Percentiles rank a stretch among this genome's conserved stretches.
These are phyloP conservation scores for Eulemur coronatus DNA, from an alignment of 2,797 vertebrate genomes.

Conservation along the genomic window DNA sequence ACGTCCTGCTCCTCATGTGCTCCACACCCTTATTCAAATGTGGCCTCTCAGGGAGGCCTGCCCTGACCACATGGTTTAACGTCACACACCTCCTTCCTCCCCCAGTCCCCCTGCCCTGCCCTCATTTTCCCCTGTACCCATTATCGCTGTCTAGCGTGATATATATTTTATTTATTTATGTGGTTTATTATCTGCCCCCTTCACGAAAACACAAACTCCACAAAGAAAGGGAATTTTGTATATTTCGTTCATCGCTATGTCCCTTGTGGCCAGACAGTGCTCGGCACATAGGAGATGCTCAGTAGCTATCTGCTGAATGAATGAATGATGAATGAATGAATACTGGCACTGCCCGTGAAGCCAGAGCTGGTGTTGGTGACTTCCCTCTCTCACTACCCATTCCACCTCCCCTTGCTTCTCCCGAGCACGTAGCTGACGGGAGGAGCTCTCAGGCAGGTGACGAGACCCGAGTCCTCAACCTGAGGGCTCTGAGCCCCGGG, in stretches of 20 bases:
- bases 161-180: background rate
- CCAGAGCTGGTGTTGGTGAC: background rate
- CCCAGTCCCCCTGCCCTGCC: background rate
- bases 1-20: background rate
- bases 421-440: background rate
- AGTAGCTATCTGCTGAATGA: background rate
- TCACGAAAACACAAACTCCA: background rate
- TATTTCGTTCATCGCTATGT: background rate
- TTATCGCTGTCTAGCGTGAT: background rate
- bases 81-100: background rate
- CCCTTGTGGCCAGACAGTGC: background rate
- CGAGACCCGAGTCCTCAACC: background rate
- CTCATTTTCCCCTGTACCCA: background rate
- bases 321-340: background rate
- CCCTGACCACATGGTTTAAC: background rate
- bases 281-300: background rate
- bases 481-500: background rate
- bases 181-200: background rate
- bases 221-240: background rate
- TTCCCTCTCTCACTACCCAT: background rate
- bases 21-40: background rate
- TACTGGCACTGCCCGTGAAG: too few relatives aligned
- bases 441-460: background rate
- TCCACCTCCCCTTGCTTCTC: background rate
- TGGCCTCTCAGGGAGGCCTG: background rate